Percentiles rank a stretch among this genome's conserved stretches.
Evolutionary conservation across 53 echinoderm and acorn worm species (phyloP).

Genomic region (Mesocentrotus franciscanus): DNA sequence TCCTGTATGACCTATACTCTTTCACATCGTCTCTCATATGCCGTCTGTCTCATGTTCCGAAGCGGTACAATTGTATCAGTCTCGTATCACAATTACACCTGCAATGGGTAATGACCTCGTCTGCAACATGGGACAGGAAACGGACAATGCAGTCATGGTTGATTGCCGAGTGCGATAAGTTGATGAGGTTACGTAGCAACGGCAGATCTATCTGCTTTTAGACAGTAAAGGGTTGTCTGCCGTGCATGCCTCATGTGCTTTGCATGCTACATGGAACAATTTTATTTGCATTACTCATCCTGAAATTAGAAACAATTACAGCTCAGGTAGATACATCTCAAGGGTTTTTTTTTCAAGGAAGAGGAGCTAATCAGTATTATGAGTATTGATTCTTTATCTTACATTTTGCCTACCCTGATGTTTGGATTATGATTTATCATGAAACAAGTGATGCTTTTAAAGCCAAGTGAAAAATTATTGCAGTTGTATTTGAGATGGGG

Average conservation of each 20-base stretch:
- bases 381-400: too few species aligned
- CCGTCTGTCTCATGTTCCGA: not conserved
- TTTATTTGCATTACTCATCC: not conserved
- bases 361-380: too few species aligned
- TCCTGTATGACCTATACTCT: not conserved
- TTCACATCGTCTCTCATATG: not conserved
- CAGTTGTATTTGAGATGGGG: not conserved
- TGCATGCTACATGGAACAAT: not conserved
- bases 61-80: conserved; percentile 15
- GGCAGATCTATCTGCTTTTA: not conserved
- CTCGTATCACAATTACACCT: conserved; percentile 14
- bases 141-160: not conserved
- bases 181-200: conserved; percentile 5
- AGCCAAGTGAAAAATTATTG: not conserved
- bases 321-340: too few species aligned
- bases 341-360: too few species aligned
- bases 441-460: not conserved
- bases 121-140: conserved; percentile 38
- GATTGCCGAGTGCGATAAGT: conserved; percentile 35
- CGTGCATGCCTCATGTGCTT: not conserved
- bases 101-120: not conserved
- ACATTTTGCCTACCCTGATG: not conserved
- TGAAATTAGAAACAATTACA: too few species aligned
- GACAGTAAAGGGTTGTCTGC: not conserved
- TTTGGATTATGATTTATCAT: not conserved